Conservation (phyloP, 23 tunicate species). For the Corella eumyota region DNA sequence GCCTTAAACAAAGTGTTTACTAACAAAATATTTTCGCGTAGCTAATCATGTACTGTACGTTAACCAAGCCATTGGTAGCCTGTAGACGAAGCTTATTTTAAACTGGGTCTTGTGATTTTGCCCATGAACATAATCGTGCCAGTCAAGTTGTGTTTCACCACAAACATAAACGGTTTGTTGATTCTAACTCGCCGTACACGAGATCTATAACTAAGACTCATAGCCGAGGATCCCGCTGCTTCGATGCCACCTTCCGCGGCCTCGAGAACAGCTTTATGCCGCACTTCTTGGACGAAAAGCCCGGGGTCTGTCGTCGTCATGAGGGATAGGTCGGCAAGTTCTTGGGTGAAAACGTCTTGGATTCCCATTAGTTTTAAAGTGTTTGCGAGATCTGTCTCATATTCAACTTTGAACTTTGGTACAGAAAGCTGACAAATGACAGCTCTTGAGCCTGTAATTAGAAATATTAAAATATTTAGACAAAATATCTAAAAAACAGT, state of each 20-base stretch:
- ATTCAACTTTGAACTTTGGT: conserved; percentile 52
- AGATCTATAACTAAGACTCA: conserved; percentile 2
- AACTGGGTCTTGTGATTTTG: conserved; percentile 29
- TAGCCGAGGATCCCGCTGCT: conserved; percentile 56
- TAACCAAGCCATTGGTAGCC: no score
- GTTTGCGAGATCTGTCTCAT: conserved; percentile 8
- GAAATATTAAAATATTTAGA: background rate
- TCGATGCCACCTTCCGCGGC: conserved; percentile 67
- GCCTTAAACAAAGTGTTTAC: no score
- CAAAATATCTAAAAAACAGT: no score
- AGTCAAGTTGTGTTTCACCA: conserved; percentile 43
- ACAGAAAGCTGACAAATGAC: conserved; percentile 33
- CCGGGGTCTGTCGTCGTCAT: conserved; percentile 10
- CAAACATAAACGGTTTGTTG: conserved; percentile 66
- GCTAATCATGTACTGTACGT: no score
- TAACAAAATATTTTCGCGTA: no score
- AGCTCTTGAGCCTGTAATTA: background rate
- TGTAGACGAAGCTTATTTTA: no score
- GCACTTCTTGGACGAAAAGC: conserved; percentile 55
- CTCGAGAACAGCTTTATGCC: conserved; percentile 56
- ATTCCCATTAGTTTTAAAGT: conserved; percentile 39
- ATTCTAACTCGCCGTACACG: background rate
- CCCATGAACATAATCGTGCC: conserved; percentile 72
- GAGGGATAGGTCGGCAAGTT: conserved; percentile 38
- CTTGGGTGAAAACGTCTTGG: conserved; percentile 31